Conservation (phyloP, 2,888 invertebrate species). For the Cryptus viduatorius region DNA sequence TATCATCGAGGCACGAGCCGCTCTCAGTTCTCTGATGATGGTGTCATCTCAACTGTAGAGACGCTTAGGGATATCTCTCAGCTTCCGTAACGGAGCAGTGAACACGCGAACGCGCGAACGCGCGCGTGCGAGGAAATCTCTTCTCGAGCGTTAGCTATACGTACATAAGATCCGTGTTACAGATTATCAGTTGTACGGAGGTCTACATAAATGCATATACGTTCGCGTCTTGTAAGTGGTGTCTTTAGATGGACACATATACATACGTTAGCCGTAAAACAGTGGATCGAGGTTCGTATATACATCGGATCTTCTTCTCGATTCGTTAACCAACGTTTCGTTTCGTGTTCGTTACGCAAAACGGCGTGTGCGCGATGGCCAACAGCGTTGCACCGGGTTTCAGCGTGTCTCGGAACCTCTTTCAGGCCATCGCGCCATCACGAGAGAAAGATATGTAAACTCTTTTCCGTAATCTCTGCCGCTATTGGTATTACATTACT, state of each 20-base stretch:
- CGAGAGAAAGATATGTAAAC: conserved; percentile 3
- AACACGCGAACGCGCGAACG: conserved; percentile 35
- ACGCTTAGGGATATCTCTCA: conserved; percentile 8
- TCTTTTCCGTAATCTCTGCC: conserved; percentile 43
- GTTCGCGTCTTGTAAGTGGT: neutral
- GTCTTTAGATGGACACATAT: neutral
- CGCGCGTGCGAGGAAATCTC: conserved; percentile 20
- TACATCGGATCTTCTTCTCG: conserved; percentile 51
- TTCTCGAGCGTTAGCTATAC: conserved; percentile 3
- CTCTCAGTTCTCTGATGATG: neutral
- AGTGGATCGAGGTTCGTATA: conserved; percentile 9
- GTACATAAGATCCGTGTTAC: conserved; percentile 46
- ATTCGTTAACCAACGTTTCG: conserved; percentile 65
- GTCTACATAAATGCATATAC: neutral
- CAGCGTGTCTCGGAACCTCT: neutral
- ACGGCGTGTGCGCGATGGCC: conserved; percentile 25
- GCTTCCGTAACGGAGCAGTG: conserved; percentile 22
- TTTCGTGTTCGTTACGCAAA: conserved; percentile 63
- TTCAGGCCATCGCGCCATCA: conserved; percentile 44
- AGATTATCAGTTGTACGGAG: conserved; percentile 24
- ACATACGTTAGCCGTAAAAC: neutral
- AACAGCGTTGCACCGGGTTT: conserved; percentile 35
- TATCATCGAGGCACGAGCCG: neutral
- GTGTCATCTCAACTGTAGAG: conserved; percentile 13
- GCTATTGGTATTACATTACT: conserved; percentile 28